Conservation (phyloP, 2,113 vertebrate genomes). For the Nerophis lumbriciformis region DNA sequence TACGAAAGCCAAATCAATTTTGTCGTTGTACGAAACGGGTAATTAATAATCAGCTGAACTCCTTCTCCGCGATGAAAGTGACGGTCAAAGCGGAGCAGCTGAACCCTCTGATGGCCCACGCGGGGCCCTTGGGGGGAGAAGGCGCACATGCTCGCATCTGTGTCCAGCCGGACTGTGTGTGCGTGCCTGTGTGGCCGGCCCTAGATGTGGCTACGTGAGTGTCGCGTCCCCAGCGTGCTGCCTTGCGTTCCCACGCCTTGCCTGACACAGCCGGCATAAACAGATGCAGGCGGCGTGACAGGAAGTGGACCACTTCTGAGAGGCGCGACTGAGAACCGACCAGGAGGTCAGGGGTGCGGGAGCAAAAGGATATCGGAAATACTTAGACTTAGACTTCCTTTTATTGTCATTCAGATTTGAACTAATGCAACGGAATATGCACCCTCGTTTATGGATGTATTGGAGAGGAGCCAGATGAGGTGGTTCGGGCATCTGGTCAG, state of each 20-base stretch:
- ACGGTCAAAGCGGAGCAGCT: constrained; percentile 4
- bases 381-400: too few species aligned
- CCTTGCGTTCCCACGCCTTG: constrained; percentile 64
- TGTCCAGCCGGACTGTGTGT: constrained; percentile 31
- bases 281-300: constrained; percentile 57
- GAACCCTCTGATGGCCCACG: constrained; percentile 36
- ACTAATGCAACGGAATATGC: too few species aligned
- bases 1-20: constrained; percentile 9
- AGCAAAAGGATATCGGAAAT: constrained; percentile 19
- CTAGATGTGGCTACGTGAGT: constrained; percentile 25
- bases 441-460: too few species aligned
- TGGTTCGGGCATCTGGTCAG: too few species aligned
- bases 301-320: constrained; percentile 60
- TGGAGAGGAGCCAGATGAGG: too few species aligned
- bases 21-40: neutral
- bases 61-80: constrained; percentile 11
- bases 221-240: constrained; percentile 33
- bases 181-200: constrained; percentile 25
- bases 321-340: constrained; percentile 31
- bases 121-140: constrained; percentile 35
- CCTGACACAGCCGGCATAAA: constrained; percentile 48
- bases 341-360: constrained; percentile 35
- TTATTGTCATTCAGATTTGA: too few species aligned
- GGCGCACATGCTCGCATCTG: constrained; percentile 19
- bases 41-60: constrained; percentile 4